These are phyloP conservation scores for Apogon talboti DNA, from an alignment of 2,797 vertebrate genomes.

Conservation along the genomic window DNA sequence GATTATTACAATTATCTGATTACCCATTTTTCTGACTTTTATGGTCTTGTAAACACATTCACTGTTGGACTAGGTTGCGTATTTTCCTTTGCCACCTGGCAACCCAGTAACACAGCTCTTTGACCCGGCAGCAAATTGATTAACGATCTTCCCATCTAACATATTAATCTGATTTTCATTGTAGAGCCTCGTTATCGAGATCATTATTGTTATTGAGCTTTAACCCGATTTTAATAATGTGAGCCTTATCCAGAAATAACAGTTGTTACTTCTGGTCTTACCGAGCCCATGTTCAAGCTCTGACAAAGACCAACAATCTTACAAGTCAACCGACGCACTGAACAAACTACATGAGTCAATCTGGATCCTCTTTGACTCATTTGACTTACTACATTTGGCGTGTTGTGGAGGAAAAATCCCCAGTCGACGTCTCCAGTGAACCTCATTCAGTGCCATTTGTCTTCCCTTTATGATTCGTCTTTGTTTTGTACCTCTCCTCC, in stretches of 20 bases:
- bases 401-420: slow-evolving; percentile 28
- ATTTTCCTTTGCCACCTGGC: no score
- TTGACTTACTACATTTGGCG: slow-evolving; percentile 41
- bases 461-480: slow-evolving; percentile 33
- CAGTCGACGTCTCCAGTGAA: slow-evolving; percentile 27
- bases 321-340: background rate
- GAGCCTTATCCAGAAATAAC: slow-evolving; percentile 11
- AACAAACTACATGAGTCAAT: background rate
- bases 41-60: no score
- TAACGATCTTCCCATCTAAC: no score
- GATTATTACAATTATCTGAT: no score
- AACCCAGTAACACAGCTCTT: no score
- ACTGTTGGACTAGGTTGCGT: no score
- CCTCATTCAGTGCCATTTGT: slow-evolving; percentile 35
- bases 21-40: no score
- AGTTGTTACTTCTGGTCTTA: background rate
- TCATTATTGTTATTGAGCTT: background rate
- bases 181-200: background rate
- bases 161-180: background rate
- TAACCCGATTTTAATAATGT: background rate
- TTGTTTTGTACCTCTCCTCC: slow-evolving; percentile 28
- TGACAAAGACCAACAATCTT: background rate
- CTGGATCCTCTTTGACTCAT: slow-evolving; percentile 14
- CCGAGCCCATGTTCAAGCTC: background rate
- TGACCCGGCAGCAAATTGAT: no score